phyloP scores from a whole-genome alignment of 2,797 vertebrate species.

The Moxostoma hubbsi region DNA sequence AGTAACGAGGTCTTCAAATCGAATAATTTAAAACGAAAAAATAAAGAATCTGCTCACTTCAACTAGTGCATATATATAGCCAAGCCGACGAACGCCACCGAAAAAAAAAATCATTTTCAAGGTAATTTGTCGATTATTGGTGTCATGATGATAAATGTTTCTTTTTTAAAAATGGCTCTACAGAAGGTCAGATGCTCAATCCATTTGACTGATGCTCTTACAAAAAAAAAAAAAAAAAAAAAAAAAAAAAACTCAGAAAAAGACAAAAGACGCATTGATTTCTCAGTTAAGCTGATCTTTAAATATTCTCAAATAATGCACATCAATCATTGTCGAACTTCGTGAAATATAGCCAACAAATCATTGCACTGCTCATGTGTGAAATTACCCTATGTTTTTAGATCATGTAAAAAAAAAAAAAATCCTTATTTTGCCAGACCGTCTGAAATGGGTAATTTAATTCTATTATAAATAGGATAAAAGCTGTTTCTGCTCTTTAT shows the following conservation, averaged over 20 bases:
- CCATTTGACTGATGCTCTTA: slow-evolving; percentile 7
- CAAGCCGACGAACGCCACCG: slow-evolving; percentile 1
- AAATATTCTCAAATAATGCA: slow-evolving; percentile 50
- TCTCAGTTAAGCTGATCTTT: slow-evolving; percentile 68
- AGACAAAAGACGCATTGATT: slow-evolving; percentile 64
- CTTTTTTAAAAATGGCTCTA: slow-evolving; percentile 12
- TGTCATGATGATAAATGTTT: slow-evolving; percentile 24
- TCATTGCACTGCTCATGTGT: slow-evolving; percentile 51
- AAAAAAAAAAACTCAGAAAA: slow-evolving; percentile 37
- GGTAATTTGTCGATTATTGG: neutral
- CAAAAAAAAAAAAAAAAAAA: neutral
- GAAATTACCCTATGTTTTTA: slow-evolving; percentile 45
- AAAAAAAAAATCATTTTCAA: neutral
- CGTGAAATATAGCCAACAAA: slow-evolving; percentile 53
- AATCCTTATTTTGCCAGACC: no score
- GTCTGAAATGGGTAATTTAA: no score
- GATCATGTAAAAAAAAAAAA: slow-evolving; percentile 10
- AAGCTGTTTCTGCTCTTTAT: neutral
- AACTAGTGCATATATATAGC: neutral
- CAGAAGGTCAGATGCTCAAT: slow-evolving; percentile 18
- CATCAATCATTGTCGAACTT: slow-evolving; percentile 66
- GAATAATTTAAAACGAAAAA: slow-evolving; percentile 12
- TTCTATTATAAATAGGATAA: neutral
- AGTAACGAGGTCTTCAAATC: slow-evolving; percentile 39
- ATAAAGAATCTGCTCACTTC: slow-evolving; percentile 22